These are phyloP conservation scores for Balanococcus diminutus DNA, from an alignment of 2,888 invertebrate species.

Conservation along the genomic window DNA sequence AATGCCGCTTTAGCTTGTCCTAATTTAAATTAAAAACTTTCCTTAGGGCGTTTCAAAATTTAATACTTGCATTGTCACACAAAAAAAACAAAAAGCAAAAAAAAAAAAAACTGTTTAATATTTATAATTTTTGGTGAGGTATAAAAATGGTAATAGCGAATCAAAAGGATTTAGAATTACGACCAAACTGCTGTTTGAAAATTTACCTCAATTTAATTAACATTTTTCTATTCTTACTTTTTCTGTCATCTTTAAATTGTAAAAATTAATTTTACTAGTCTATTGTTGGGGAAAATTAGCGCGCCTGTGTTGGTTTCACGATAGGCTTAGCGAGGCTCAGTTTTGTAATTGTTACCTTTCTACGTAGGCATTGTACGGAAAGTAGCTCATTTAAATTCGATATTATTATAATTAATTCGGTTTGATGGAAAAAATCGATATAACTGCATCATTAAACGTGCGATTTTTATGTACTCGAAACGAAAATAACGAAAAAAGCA, in stretches of 20 bases:
- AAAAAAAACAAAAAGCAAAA: too few species aligned
- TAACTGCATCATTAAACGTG: neutral
- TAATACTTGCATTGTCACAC: constrained; percentile 36
- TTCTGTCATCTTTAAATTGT: neutral
- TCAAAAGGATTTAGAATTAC: neutral
- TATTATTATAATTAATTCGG: too few species aligned
- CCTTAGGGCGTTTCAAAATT: constrained; percentile 20
- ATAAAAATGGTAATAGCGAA: neutral
- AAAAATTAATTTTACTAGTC: neutral
- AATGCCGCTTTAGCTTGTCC: constrained; percentile 27
- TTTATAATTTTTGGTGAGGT: constrained; percentile 19
- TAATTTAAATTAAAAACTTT: constrained; percentile 42
- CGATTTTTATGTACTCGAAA: neutral
- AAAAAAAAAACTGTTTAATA: constrained; percentile 8
- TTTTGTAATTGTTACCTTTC: neutral
- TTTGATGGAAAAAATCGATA: neutral
- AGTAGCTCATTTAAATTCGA: too few species aligned
- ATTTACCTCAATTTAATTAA: constrained; percentile 2
- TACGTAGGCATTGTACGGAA: too few species aligned
- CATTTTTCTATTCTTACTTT: neutral
- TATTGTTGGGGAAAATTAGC: neutral
- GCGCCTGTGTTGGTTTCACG: neutral
- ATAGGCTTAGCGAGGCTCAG: too few species aligned
- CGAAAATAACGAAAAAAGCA: neutral
- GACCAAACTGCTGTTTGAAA: neutral